Base-by-base conservation (phyloP, 2,797 vertebrate species). In the Clarias laeviceps region DNA sequence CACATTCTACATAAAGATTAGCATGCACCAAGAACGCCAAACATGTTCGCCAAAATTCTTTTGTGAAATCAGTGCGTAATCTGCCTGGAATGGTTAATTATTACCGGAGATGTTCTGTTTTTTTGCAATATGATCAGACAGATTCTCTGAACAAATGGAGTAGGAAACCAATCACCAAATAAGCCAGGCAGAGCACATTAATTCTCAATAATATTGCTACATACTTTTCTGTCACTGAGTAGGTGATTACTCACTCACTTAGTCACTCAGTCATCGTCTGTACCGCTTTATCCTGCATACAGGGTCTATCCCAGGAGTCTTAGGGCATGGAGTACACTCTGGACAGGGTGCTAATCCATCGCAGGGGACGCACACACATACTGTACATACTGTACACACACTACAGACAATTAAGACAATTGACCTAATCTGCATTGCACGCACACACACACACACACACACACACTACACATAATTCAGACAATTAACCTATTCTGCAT, bases 151-250 rank as follows among this genome's bases (percentile, higher is more conserved):
- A 22, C 50, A 56, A 78, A 80, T n/a, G 37, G 59, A 65, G 24
- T 64, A 37, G 59, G 11, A 50, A 80, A 65, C 3, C 34, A 27
- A 64, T 7, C 27, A 80, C 7, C 37, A 20, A 45, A 65, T 45
- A 80, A 7, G 15, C 11, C 29, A 29, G 27, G 56, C 64, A 54
- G 73, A 78, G 84, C 66, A 85, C 57, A 72, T 29, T 80, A 7
- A 62, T 59, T 70, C 18, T 79, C 34, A 37, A 22, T 40, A 34
- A 59, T 68, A 70, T 84, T 24, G 37, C 64, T 32, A 17, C 45
- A 27, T 68, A 24, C 9, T 61, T 59, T 79, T 77, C 45, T 57
- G 3, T 84, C 9, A 78, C 15, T 1, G 9, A 59, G 9, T 40
- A 40, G 45, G 4, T 66, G 32, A 57, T 37, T 56, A 12, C 50